Base-by-base conservation (phyloP, 2,888 invertebrate genomes). In the Serripes groenlandicus region DNA sequence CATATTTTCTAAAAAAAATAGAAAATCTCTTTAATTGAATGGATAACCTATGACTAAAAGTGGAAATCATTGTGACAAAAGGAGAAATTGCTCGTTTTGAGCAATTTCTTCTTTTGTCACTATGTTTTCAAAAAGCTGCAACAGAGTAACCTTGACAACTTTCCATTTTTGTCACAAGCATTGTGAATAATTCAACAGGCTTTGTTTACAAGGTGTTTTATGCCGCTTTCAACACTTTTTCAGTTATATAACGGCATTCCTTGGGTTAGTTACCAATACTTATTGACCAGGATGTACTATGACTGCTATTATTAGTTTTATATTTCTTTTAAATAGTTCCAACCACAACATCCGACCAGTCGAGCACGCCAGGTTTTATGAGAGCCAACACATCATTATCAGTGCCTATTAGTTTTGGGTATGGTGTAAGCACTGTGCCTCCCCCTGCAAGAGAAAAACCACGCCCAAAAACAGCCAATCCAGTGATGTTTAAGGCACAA, bases 371-470 rank as follows among this genome's bases (percentile, higher is more conserved):
- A 74, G n/a, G 34, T 21, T 66, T 85, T 60, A 80, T 78, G 42
- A 52, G 89, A 30, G 89, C 89, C 28, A 89, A 85, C 64, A 90
- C 88, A 9, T 82, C 83, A 34, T 78, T 89, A 82, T 83, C 83
- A 11, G 79, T 82, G 60, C 85, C 85, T n/a, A 77, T 75, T 7
- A 56, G 77, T 32, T 56, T 80, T 23, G 81, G 83, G 28, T 81
- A 82, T 54, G 81, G 82, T 52, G 52, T 79, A 5, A 64, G 64
- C 15, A 68, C 72, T 11, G 81, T 64, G 5, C 79, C 83, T 11
- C 81, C 83, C 15, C 77, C 79, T 2, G n/a, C 83, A 18, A 60
- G 71, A 32, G 83, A 83, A 3, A 74, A 71, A 75, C 78, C 42
- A 11, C 75, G 86, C 70, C 89, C 89, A 9, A 83, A 89, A 64